Base-by-base conservation (phyloP, 2,113 vertebrate genomes). In the Anser cygnoides region DNA sequence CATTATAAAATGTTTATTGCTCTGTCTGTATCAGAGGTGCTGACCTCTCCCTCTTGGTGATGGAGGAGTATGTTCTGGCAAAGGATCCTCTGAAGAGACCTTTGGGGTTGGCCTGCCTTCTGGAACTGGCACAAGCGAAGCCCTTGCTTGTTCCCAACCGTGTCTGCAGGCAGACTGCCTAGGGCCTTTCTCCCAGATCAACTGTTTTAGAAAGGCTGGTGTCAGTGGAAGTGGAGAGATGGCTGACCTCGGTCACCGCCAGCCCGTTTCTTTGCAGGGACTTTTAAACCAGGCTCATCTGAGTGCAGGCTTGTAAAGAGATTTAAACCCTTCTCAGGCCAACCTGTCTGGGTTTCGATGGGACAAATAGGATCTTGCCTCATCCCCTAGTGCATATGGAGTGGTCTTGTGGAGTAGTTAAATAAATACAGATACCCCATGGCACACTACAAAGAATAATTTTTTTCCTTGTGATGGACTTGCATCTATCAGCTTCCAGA, bases 1-100 rank as follows among this genome's bases (percentile, higher is more conserved):
- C 96, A 92, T 98, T 98, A 98, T 97, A 98, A 98, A 98, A 97
- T 97, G 97, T 95, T 98, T 98, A 98, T 98, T 98, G 98, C 98
- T 98, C 98, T 98, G 97, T 98, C 97, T 98, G 96, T 91, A 96
- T 97, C 91, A 94, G 97, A 98, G 97, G 97, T 97, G 96, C 82
- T 85, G 96, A 97, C 97, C 97, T 97, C 97, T 97, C 94, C 93
- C 90, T 96, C 90, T 52, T 43, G 91, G 88, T 94, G 92, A 92
- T 97, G 96, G 92, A 97, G 96, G 94, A 98, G 41, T 92, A 81
- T 95, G 95, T 97, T 90, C 94, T 96, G 94, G 97, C 96, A 96
- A 87, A 95, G 96, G 97, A 98, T 97, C 96, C 94, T 89, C 81
- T 92, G 97, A 86, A 96, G 93, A 91, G 78, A 96, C 95, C 84